A percentile compares a stretch with the other conserved stretches of the same genome.
phyloP scores from a whole-genome alignment of 2,113 vertebrate species.

The Peromyscus polionotus region DNA sequence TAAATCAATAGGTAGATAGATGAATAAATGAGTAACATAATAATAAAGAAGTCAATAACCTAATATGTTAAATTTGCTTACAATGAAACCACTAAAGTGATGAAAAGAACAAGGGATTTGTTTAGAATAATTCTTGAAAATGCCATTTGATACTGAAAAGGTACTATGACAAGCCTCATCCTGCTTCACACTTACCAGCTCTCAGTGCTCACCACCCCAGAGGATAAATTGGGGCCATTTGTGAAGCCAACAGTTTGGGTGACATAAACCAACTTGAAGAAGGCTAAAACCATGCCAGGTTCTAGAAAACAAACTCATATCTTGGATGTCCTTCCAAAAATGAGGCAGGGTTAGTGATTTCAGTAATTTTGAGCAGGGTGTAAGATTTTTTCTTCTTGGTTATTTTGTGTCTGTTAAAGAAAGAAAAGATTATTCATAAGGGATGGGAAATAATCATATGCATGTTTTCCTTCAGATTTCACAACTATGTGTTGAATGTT shows the following conservation, averaged over 20 bases:
- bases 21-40: neutral
- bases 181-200: constrained; percentile 30
- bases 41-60: neutral
- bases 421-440: neutral
- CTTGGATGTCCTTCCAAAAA: constrained; percentile 13
- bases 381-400: constrained; percentile 56
- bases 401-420: neutral
- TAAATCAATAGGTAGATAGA: neutral
- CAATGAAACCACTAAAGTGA: constrained; percentile 3
- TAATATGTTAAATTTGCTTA: neutral
- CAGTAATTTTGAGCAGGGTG: constrained; percentile 39
- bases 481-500: constrained; percentile 15
- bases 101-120: neutral
- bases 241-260: constrained; percentile 58
- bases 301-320: constrained; percentile 66
- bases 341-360: constrained; percentile 38
- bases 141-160: constrained; percentile 37
- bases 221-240: neutral
- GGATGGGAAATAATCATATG: neutral
- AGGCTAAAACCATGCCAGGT: constrained; percentile 24
- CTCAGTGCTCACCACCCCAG: neutral
- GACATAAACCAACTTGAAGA: neutral
- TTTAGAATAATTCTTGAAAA: constrained; percentile 40
- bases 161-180: neutral
- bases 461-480: constrained; percentile 36